Evolutionary conservation across 1,140 invertebrate species (phyloP).

Genomic region (Magallana angulata): DNA sequence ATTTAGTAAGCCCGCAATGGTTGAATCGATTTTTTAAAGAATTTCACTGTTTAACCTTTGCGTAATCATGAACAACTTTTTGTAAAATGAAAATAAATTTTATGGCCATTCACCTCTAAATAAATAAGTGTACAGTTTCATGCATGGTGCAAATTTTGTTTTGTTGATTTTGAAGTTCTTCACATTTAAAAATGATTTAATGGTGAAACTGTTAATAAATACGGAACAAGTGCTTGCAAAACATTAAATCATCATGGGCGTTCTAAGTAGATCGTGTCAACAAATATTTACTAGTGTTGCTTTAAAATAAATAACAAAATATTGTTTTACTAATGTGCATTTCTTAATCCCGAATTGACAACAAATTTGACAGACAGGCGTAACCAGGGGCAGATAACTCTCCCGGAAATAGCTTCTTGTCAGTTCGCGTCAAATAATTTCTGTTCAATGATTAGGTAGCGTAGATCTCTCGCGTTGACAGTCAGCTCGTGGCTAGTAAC

Average conservation of each 20-base stretch:
- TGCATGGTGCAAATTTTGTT: too few species aligned
- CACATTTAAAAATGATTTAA: too few species aligned
- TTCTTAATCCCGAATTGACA: slow-evolving; percentile 18
- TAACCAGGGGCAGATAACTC: slow-evolving; percentile 20
- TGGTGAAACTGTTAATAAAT: neutral
- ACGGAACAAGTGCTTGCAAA: neutral
- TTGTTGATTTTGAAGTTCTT: too few species aligned
- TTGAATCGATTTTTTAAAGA: neutral
- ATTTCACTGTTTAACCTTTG: neutral
- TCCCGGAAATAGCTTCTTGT: slow-evolving; percentile 21
- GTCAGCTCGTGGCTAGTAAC: slow-evolving; percentile 28
- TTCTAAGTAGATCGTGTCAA: neutral
- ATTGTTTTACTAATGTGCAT: slow-evolving; percentile 27
- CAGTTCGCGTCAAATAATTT: slow-evolving; percentile 32
- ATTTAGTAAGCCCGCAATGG: neutral
- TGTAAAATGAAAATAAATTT: neutral
- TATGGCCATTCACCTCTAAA: neutral
- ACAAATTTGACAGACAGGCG: slow-evolving; percentile 8
- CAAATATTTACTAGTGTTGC: slow-evolving; percentile 11
- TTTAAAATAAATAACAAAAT: slow-evolving; percentile 18
- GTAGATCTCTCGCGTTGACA: slow-evolving; percentile 27
- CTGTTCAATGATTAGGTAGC: slow-evolving; percentile 28
- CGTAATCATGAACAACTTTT: neutral
- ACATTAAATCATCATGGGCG: neutral
- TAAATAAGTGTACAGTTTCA: too few species aligned